Evolutionary conservation across 2,888 invertebrate genomes (phyloP), one percentile per base, ranked within the genome.

Genomic region (Lasius fuliginosus): DNA sequence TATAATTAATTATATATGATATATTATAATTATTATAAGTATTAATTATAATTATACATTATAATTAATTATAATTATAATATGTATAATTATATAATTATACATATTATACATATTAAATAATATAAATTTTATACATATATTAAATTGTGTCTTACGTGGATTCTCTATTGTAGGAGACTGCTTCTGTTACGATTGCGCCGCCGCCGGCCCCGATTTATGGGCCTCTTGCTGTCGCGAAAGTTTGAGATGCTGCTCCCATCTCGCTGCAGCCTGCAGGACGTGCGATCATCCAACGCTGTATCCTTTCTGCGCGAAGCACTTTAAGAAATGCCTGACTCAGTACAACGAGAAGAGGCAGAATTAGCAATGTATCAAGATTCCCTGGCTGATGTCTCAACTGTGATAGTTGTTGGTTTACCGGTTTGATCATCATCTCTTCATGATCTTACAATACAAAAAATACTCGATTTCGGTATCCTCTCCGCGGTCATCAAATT

Each of bases 161-260:
- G 49, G 6, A 42, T 18, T 71, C n/a, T 56, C 64, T 67, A 82
- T 90, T 88, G 33, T 89, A 95, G 95, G 95, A 62, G 95, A 95
- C 87, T 95, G 95, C 84, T 93, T 93, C 86, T 95, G 95, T 87
- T 92, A 94, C 88, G 94, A 94, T 87, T 94, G 93, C 86, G 93
- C 94, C 5, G 88, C 92, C 8, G 94, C 93, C 1, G 94, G 94
- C 49, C 94, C 95, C 8, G 93, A 94, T 84, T 90, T 94, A 83
- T 95, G 95, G 95, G 93, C 94, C 49, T 92, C 93, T 8, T 95
- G 95, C 86, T 95, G 95, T 77, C 93, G 94, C 62, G 94, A 94
- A 87, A 93, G 94, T 86, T 87, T 93, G 36, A 92, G 93, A 85
- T 95, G 95, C 84, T 95, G 95, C 87, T 94, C 94, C 3, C 93